Conservation (phyloP, 2,888 invertebrate species). For the Nymphalis polychloros region DNA sequence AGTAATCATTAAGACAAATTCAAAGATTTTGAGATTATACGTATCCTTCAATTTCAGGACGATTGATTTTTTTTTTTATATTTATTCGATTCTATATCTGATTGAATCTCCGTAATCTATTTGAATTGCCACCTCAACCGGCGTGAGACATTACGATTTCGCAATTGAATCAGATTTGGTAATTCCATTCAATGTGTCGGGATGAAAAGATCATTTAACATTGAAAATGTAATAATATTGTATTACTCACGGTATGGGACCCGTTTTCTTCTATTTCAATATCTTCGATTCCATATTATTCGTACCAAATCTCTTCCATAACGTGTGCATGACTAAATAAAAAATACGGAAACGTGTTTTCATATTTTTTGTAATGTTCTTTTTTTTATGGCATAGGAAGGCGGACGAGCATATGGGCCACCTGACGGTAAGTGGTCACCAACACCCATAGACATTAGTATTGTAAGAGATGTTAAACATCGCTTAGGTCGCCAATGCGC, state of each 20-base stretch:
- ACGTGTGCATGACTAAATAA: too few species aligned
- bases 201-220: conserved; percentile 5
- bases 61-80: conserved; percentile 34
- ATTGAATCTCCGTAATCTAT: conserved; percentile 22
- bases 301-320: too few species aligned
- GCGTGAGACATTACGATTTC: conserved; percentile 10
- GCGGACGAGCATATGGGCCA: too few species aligned
- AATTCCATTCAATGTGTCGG: conserved; percentile 7
- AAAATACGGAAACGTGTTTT: too few species aligned
- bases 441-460: too few species aligned
- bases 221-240: neutral
- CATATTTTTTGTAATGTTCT: too few species aligned
- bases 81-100: conserved; percentile 14
- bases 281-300: neutral
- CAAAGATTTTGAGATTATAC: conserved; percentile 33
- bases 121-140: conserved; percentile 19
- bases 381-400: too few species aligned
- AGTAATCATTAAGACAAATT: conserved; percentile 30
- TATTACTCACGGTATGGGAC: neutral
- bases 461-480: too few species aligned
- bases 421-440: too few species aligned
- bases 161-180: conserved; percentile 7
- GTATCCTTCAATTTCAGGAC: conserved; percentile 31
- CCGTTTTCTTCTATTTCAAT: neutral
- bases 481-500: too few species aligned